Conservation (phyloP, 2,113 vertebrate genomes). For the Ifrita kowaldi region DNA sequence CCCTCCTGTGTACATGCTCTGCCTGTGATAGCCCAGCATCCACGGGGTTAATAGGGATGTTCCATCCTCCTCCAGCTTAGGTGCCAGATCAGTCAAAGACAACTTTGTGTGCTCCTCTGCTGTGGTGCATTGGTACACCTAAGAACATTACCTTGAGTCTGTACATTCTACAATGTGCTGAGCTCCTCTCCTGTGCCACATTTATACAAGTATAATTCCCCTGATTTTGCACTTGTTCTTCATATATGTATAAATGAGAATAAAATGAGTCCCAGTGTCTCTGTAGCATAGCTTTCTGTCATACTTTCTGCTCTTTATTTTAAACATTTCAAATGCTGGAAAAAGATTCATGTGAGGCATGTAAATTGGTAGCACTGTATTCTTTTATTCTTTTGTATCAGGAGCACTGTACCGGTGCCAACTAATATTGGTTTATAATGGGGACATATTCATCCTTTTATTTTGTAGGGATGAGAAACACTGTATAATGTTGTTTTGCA, state of each 20-base stretch:
- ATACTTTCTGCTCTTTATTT: background rate
- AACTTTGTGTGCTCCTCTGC: background rate
- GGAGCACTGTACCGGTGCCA: background rate
- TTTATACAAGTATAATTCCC: background rate
- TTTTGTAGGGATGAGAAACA: background rate
- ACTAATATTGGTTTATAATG: background rate
- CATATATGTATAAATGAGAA: background rate
- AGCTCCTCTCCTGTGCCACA: background rate
- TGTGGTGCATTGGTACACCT: background rate
- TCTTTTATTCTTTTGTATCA: background rate
- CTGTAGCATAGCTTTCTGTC: background rate
- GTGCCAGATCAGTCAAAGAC: background rate
- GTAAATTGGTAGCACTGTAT: background rate
- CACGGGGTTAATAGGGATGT: accelerated
- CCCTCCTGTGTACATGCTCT: accelerated
- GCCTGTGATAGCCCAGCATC: background rate
- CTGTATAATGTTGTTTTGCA: background rate
- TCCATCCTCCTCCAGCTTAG: background rate
- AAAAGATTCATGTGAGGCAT: background rate
- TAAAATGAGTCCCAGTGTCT: background rate
- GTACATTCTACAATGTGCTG: background rate
- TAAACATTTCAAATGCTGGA: background rate
- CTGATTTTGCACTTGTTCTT: background rate
- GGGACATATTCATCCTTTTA: background rate
- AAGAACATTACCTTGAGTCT: background rate